Percentiles rank a stretch among this genome's conserved stretches.
Conservation (phyloP, 2,888 invertebrate species). For the Eristalinus aeneus region DNA sequence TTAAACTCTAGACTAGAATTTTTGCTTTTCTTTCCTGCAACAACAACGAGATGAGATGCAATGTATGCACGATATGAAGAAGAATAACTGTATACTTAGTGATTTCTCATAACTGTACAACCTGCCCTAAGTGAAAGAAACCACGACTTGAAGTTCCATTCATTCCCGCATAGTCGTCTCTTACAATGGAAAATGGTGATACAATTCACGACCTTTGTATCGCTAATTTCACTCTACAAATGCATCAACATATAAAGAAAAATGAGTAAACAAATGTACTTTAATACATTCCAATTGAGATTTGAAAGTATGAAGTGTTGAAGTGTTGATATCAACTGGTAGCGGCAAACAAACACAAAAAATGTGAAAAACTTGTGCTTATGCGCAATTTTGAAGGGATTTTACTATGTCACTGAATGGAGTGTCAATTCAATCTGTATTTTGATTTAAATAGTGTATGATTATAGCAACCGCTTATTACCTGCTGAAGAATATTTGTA, state of each 20-base stretch:
- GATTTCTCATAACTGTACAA: too few relatives aligned
- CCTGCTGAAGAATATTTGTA: constrained; percentile 21
- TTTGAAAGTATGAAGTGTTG: neutral
- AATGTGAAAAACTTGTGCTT: neutral
- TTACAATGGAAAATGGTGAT: too few relatives aligned
- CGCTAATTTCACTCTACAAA: neutral
- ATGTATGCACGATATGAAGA: too few relatives aligned
- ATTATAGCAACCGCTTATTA: neutral
- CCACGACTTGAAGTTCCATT: too few relatives aligned
- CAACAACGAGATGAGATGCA: too few relatives aligned
- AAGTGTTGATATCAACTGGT: constrained; percentile 6
- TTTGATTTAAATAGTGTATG: neutral
- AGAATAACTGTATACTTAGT: too few relatives aligned
- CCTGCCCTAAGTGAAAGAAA: too few relatives aligned
- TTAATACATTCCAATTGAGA: neutral
- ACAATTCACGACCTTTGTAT: too few relatives aligned
- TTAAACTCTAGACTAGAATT: too few relatives aligned
- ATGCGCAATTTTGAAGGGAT: too few relatives aligned
- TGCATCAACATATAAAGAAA: neutral
- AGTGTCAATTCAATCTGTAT: neutral
- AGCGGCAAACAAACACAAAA: constrained; percentile 5
- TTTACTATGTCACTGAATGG: neutral
- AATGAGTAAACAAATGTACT: neutral
- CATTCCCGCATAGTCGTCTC: too few relatives aligned
- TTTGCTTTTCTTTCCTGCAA: too few relatives aligned